Percentiles rank a stretch among this genome's conserved stretches.
Conservation (phyloP, 2,888 invertebrate genomes). For the Patella pellucida region DNA sequence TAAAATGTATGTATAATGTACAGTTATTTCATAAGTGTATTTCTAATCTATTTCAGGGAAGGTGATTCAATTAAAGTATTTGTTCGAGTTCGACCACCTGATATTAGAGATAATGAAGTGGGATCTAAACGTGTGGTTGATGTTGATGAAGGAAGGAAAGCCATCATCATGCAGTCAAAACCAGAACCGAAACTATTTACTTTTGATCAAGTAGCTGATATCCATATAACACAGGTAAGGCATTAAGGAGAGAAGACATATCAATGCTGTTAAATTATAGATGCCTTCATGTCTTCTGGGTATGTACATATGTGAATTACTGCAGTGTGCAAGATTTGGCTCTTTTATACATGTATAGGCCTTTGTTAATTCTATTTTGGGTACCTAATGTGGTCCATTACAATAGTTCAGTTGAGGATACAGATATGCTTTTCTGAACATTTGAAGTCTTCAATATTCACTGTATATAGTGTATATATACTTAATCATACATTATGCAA, state of each 20-base stretch:
- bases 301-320: neutral
- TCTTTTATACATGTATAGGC: neutral
- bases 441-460: too few relatives aligned
- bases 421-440: too few relatives aligned
- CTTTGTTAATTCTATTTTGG: too few relatives aligned
- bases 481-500: too few relatives aligned
- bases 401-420: too few relatives aligned
- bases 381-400: too few relatives aligned
- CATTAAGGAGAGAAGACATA: neutral
- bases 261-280: too few relatives aligned
- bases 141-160: slow-evolving; percentile 46
- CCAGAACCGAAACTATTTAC: slow-evolving; percentile 62
- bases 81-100: slow-evolving; percentile 63
- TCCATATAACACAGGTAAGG: slow-evolving; percentile 60
- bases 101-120: slow-evolving; percentile 42
- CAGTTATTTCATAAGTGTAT: too few relatives aligned
- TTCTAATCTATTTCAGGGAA: slow-evolving; percentile 47
- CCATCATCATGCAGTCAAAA: slow-evolving; percentile 54
- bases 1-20: neutral
- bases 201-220: slow-evolving; percentile 65
- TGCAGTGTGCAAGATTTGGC: neutral
- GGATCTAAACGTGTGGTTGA: slow-evolving; percentile 44
- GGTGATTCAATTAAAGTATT: slow-evolving; percentile 65
- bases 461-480: too few relatives aligned
- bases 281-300: too few relatives aligned